These are phyloP conservation scores for Sapajus apella DNA, from an alignment of 2,113 vertebrate species.

Conservation along the genomic window DNA sequence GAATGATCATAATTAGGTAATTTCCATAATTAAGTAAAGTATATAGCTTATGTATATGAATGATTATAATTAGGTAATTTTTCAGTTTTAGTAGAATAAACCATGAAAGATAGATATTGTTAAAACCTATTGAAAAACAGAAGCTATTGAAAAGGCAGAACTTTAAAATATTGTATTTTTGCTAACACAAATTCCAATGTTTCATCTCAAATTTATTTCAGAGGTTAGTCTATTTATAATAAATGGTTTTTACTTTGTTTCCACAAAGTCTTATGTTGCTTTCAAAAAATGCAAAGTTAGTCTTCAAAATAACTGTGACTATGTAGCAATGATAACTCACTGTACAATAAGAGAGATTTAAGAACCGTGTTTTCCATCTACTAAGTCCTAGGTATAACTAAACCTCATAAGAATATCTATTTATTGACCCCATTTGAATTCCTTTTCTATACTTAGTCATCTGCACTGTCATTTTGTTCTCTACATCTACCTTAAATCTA, in stretches of 20 bases:
- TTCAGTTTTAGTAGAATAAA: not conserved
- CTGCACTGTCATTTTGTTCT: not conserved
- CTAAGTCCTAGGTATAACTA: not conserved
- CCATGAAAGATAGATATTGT: not conserved
- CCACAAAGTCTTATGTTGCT: not conserved
- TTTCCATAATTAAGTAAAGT: not conserved
- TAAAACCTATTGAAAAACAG: not conserved
- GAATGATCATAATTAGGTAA: not conserved
- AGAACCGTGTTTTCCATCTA: not conserved
- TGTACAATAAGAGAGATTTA: not conserved
- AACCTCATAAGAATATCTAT: not conserved
- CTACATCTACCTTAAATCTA: conserved; percentile 32
- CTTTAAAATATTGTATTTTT: not conserved
- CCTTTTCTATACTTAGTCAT: not conserved
- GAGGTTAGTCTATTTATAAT: not conserved
- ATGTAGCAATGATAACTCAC: not conserved
- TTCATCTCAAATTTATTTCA: not conserved
- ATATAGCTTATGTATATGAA: not conserved
- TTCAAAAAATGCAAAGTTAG: not conserved
- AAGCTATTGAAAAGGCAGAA: not conserved
- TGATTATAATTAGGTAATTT: not conserved
- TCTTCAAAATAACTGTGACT: not conserved
- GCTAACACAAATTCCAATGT: not conserved
- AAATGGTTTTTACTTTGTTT: conserved; percentile 4
- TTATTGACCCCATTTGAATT: not conserved